Evolutionary conservation across 2,797 vertebrate species (phyloP).

Genomic region (Zalophus californianus): DNA sequence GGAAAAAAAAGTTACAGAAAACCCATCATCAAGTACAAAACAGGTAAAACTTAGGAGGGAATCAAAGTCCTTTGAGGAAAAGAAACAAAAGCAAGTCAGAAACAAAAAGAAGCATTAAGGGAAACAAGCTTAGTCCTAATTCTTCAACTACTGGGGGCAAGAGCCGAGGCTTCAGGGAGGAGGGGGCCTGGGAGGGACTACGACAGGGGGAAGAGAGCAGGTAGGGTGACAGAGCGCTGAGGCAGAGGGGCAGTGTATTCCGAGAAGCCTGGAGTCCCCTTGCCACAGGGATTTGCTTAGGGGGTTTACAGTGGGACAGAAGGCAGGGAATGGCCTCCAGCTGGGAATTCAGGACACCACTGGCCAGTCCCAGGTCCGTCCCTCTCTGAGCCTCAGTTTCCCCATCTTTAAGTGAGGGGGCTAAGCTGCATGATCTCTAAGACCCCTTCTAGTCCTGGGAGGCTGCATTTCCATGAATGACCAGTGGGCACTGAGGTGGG

Average conservation of each 20-base stretch:
- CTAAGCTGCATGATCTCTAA: not conserved
- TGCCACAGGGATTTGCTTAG: not conserved
- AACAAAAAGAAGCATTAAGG: not conserved
- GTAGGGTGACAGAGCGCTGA: not conserved
- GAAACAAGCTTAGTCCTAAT: not conserved
- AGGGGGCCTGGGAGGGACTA: not conserved
- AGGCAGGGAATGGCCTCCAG: not conserved
- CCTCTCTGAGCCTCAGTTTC: constrained; percentile 4
- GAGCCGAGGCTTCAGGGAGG: not conserved
- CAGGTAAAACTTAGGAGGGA: not conserved
- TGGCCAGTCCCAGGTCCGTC: not conserved
- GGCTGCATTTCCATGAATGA: not conserved
- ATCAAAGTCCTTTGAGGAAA: not conserved
- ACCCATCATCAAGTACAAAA: not conserved
- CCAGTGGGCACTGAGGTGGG: not conserved
- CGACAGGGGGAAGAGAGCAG: not conserved
- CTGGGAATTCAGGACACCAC: not conserved
- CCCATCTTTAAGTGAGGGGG: not conserved
- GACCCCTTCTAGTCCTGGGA: not conserved
- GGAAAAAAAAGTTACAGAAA: not conserved
- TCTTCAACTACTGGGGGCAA: not conserved
- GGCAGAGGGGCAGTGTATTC: not conserved
- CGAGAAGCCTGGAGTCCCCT: not conserved
- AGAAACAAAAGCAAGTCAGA: not conserved
- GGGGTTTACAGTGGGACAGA: not conserved